Base-by-base conservation (phyloP, 2,113 vertebrate species). In the Strigops habroptila region DNA sequence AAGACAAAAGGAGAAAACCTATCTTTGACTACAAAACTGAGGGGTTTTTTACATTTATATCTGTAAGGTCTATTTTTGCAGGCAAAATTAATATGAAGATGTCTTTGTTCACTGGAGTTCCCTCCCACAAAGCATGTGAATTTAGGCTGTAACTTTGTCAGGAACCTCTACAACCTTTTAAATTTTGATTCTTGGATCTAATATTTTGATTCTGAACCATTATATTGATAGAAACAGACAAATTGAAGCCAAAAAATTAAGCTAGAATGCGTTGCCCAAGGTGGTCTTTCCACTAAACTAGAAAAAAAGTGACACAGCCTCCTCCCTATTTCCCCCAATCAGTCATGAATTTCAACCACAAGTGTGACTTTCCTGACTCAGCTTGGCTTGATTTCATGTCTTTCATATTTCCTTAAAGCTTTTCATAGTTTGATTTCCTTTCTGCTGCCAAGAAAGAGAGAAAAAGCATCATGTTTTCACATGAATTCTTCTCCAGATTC, bases 11-110 rank as follows among this genome's bases (percentile, higher is more conserved):
- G 22, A 52, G 14, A 80, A 41, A 49, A 39, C 8, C 10, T 79
- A 4, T 48, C 55, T 78, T 44, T 43, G 13, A 46, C 43, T 82
- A 46, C 10, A 71, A 55, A 79, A 71, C 8, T 15, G 23, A 63
- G 28, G 1, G 3, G 1, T 0, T 0, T 39, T 84, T 49, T 28
- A 5, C 4, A 28, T 88, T 81, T 92, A 10, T 65, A 70, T 43
- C 9, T 52, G 5, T 37, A 69, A 49, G 11, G 10, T 82, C 22
- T 88, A 2, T 53, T 93, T 78, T 73, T 73, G 16, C 9, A 2
- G 6, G 12, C 27, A 67, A 84, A 67, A 68, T 78, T 74, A 48
- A 27, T 78, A 27, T 55, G 35, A 75, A 51, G 23, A 2, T 52
- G 21, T 33, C 25, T 80, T 28, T 8, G 2, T 78, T 74, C 76